Conservation (phyloP, 1,140 invertebrate genomes). For the Drosophila baimaii region DNA sequence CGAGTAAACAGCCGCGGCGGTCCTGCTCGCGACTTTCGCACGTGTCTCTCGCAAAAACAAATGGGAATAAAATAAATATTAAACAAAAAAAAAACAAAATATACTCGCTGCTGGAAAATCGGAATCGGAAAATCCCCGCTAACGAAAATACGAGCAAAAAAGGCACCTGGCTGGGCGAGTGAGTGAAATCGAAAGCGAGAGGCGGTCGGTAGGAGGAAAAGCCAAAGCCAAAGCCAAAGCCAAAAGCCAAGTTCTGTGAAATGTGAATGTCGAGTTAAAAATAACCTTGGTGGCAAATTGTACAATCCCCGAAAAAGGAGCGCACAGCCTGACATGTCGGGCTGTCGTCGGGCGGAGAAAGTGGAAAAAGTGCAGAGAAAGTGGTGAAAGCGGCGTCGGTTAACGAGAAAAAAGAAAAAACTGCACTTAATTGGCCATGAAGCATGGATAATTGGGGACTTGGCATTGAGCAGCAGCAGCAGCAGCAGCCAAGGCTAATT, state of each 20-base stretch:
- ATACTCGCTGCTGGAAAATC: constrained; percentile 19
- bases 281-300: constrained; percentile 66
- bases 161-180: constrained; percentile 6
- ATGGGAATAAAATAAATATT: constrained; percentile 9
- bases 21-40: constrained; percentile 48
- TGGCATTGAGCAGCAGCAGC: constrained; percentile 32
- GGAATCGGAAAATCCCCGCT: constrained; percentile 27
- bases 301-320: constrained; percentile 29
- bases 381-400: constrained; percentile 20
- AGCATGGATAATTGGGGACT: constrained; percentile 38
- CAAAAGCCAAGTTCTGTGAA: constrained; percentile 52
- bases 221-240: constrained; percentile 15
- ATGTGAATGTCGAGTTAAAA: constrained; percentile 52
- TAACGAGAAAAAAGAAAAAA: constrained; percentile 15
- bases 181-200: constrained; percentile 41
- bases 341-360: constrained; percentile 28
- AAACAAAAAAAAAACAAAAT: background rate
- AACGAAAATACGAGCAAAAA: constrained; percentile 13
- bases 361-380: constrained; percentile 13
- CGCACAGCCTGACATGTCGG: constrained; percentile 23
- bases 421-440: constrained; percentile 45
- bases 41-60: constrained; percentile 51
- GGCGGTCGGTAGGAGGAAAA: constrained; percentile 5
- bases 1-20: constrained; percentile 76
- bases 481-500: constrained; percentile 39